phyloP scores from a whole-genome alignment of 2,797 vertebrate genomes.

The Rhodeus uyekii region DNA sequence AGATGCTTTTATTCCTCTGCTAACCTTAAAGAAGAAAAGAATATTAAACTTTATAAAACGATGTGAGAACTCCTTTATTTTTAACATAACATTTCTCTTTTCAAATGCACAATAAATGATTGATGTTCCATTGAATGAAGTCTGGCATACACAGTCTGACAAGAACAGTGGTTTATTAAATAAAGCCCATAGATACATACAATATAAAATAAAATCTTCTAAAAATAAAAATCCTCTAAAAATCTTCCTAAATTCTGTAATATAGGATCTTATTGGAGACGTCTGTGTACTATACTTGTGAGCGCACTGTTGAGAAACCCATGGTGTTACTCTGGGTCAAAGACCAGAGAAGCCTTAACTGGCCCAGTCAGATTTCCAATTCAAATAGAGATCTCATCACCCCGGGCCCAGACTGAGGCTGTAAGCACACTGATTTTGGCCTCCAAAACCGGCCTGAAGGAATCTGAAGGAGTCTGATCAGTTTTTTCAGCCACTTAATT shows the following conservation, averaged over 20 bases:
- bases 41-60: too few relatives aligned
- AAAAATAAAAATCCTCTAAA: too few relatives aligned
- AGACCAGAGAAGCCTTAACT: not conserved
- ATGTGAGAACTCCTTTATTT: not conserved
- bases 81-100: not conserved
- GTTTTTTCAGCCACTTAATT: conserved; percentile 16
- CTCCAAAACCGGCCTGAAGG: not conserved
- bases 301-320: not conserved
- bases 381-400: conserved; percentile 2
- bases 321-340: not conserved
- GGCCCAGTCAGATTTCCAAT: conserved; percentile 9
- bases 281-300: not conserved
- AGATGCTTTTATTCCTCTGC: too few relatives aligned
- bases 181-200: not conserved
- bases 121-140: not conserved
- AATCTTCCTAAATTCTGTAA: too few relatives aligned
- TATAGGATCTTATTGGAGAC: not conserved
- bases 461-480: not conserved
- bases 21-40: not conserved
- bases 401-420: not conserved
- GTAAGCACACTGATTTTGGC: not conserved
- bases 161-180: not conserved
- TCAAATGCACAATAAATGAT: not conserved
- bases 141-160: not conserved
- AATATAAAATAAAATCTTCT: not conserved